Base-by-base conservation (phyloP, 2,113 vertebrate genomes). In the Triplophysa dalaica region DNA sequence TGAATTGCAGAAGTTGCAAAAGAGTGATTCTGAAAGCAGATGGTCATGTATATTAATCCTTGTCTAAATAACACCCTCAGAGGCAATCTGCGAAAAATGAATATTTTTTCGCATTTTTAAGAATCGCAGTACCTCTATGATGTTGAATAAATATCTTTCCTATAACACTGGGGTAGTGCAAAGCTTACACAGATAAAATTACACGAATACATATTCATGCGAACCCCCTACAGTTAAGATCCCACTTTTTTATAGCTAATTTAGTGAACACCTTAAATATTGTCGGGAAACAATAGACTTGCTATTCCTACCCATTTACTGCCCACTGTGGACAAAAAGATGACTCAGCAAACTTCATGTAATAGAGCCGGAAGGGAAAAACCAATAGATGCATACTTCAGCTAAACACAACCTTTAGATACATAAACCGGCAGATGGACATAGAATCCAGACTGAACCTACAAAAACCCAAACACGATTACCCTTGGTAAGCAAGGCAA, bases 11-110 rank as follows among this genome's bases (percentile, higher is more conserved):
- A 79, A 67, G 56, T 43, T 33, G 63, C 64, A 33, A 74, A 58
- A 75, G 64, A 63, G 50, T 68, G 68, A 78, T 67, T 75, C 67
- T 84, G 73, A 29, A 70, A 75, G 82, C 79, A 85, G 84, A 85
- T 85, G 81, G 81, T 83, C 79, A 78, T 85, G 81, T 75, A 83
- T 83, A 83, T 83, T 81, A 78, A 85, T 69, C 64, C 29, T 69
- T 56, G 29, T 29, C 38, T 75, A 73, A 73, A 41, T 60, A 73
- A 73, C 73, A 50, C 73, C 43, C 43, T 75, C 24, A 52, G 45
- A 38, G 45, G 45, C 60, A 76, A 76, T 76, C 62, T 64, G 74
- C 11, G 3, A 24, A 63, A 76, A 63, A 76, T 14, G 13, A 75
- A 75, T n/a, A n/a, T 48, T 75, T 48, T 75, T 75, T 75, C 54